Conservation (phyloP, 37 sponge, comb jelly and placozoan genomes). For the Cliona cf. orientalis region DNA sequence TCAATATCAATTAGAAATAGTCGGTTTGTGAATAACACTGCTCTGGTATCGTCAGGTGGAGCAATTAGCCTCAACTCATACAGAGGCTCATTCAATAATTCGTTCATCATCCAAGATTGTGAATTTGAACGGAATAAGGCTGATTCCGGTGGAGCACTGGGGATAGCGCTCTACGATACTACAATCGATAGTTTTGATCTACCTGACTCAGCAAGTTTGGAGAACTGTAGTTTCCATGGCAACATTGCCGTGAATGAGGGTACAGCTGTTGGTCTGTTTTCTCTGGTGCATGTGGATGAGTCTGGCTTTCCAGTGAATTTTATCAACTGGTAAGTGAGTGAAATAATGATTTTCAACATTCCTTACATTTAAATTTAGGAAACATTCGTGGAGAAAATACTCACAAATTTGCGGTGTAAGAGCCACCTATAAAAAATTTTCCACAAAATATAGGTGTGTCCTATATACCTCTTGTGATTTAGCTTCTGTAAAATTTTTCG, state of each 20-base stretch:
- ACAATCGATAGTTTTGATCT: slow-evolving; percentile 1
- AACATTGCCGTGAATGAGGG: slow-evolving; percentile 74
- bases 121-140: slow-evolving; percentile 49
- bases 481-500: no score
- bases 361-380: not conserved
- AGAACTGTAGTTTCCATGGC: slow-evolving; percentile 32
- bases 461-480: no score
- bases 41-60: slow-evolving; percentile 62
- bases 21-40: slow-evolving; percentile 43
- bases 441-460: no score
- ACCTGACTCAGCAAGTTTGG: slow-evolving; percentile 52
- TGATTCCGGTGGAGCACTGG: slow-evolving; percentile 75
- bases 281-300: slow-evolving; percentile 77
- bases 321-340: slow-evolving; percentile 56
- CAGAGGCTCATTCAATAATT: slow-evolving; percentile 47
- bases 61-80: slow-evolving; percentile 71
- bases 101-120: slow-evolving; percentile 41
- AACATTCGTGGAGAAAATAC: no score
- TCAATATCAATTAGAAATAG: slow-evolving; percentile 22
- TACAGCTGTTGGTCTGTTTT: slow-evolving; percentile 79
- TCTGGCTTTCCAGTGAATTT: slow-evolving; percentile 73
- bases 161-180: slow-evolving; percentile 71
- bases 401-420: no score
- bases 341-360: not conserved
- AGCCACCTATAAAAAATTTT: no score